Percentiles rank a stretch among this genome's conserved stretches.
Evolutionary conservation across 2,113 vertebrate genomes (phyloP).

Genomic region (Carassius carassius): DNA sequence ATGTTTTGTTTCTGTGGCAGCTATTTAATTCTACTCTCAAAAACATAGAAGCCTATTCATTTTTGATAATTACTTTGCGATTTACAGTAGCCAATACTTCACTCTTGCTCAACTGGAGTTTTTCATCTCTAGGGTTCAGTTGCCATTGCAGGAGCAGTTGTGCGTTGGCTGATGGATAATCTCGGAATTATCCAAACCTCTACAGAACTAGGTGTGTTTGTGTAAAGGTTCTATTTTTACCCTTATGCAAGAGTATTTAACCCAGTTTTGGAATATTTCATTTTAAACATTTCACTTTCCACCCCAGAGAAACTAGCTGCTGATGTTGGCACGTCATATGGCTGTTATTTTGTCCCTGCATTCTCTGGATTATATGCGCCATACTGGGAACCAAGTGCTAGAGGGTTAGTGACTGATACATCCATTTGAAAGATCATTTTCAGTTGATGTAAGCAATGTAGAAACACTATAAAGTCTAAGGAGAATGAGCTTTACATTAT

Average conservation of each 20-base stretch:
- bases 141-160: constrained; percentile 93
- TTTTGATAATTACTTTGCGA: neutral
- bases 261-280: neutral
- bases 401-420: constrained; percentile 82
- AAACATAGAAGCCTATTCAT: neutral
- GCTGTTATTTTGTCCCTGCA: constrained; percentile 97
- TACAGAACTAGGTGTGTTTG: constrained; percentile 84
- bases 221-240: neutral
- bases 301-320: constrained; percentile 88
- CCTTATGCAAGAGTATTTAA: neutral
- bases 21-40: neutral
- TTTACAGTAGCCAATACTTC: neutral
- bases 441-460: neutral
- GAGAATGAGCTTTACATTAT: neutral
- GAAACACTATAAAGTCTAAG: neutral
- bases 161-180: constrained; percentile 96
- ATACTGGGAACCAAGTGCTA: constrained; percentile 97
- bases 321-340: constrained; percentile 88
- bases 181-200: constrained; percentile 86
- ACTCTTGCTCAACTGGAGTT: neutral
- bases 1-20: neutral
- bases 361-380: constrained; percentile 98
- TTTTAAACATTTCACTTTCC: neutral
- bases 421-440: neutral
- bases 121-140: constrained; percentile 85